A percentile compares a stretch with the other conserved stretches of the same genome.
Conservation (phyloP, 2,888 invertebrate genomes). For the Rotaria socialis region DNA sequence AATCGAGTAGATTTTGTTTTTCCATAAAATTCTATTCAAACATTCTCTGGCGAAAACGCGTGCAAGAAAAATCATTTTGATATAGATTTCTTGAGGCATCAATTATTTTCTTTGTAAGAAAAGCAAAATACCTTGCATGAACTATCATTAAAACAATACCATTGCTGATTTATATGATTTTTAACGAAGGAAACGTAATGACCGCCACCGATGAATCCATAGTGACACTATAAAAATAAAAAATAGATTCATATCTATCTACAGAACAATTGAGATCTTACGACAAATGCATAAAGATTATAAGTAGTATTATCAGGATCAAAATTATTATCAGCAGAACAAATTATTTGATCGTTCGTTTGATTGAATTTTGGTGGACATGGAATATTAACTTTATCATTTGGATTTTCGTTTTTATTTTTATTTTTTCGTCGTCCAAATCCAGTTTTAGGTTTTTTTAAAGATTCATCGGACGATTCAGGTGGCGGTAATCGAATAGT, state of each 20-base stretch:
- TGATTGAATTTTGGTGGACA: neutral
- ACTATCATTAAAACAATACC: slow-evolving; percentile 33
- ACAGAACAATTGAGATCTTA: neutral
- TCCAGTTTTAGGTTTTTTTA: neutral
- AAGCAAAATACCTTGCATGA: neutral
- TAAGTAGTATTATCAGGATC: slow-evolving; percentile 35
- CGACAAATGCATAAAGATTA: slow-evolving; percentile 8
- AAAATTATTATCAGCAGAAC: slow-evolving; percentile 15
- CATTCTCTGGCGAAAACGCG: no score
- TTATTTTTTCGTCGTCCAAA: slow-evolving; percentile 14
- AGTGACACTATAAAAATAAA: neutral
- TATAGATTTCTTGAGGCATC: no score
- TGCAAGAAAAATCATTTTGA: no score
- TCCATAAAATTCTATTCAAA: no score
- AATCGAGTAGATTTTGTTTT: no score
- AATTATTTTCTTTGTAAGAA: no score
- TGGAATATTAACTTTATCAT: neutral
- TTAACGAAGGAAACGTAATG: slow-evolving; percentile 49
- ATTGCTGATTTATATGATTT: slow-evolving; percentile 8
- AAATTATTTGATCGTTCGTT: neutral
- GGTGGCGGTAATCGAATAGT: neutral
- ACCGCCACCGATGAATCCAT: slow-evolving; percentile 50
- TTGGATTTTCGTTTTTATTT: neutral
- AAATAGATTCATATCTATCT: neutral
- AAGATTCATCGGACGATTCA: neutral